Conservation (phyloP, 1,140 invertebrate species). For the Stenopsyche tienmushanensis region DNA sequence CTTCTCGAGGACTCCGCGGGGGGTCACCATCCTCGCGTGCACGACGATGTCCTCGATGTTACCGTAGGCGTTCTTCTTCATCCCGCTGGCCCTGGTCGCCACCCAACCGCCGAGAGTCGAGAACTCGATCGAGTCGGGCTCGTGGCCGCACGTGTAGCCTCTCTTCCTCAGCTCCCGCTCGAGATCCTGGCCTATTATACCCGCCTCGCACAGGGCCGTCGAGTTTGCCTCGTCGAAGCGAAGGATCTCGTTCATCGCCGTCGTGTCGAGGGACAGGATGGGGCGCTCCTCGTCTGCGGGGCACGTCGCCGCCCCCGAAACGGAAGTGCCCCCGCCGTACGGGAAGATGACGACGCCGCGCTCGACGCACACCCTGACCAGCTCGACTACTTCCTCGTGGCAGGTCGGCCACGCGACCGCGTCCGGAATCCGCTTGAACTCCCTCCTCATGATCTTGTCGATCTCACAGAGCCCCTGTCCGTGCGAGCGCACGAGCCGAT, state of each 20-base stretch:
- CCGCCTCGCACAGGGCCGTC: slow-evolving; percentile 79
- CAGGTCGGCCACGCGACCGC: slow-evolving; percentile 87
- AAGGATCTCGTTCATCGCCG: slow-evolving; percentile 95
- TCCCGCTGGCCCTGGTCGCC: slow-evolving; percentile 94
- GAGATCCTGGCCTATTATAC: slow-evolving; percentile 93
- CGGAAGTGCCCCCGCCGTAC: slow-evolving; percentile 95
- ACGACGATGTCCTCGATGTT: slow-evolving; percentile 96
- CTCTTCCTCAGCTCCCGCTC: slow-evolving; percentile 71
- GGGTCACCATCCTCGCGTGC: slow-evolving; percentile 85
- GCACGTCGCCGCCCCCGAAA: slow-evolving; percentile 87
- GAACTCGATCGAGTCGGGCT: slow-evolving; percentile 98
- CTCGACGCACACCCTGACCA: slow-evolving; percentile 75
- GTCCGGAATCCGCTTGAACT: slow-evolving; percentile 84
- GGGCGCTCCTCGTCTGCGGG: slow-evolving; percentile 77
- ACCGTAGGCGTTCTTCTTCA: slow-evolving; percentile 99
- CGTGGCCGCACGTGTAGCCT: slow-evolving; percentile 85
- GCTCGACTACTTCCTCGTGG: slow-evolving; percentile 75
- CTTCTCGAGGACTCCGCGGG: slow-evolving; percentile 76
- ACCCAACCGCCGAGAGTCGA: slow-evolving; percentile 98
- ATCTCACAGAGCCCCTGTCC: slow-evolving; percentile 86
- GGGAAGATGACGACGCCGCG: slow-evolving; percentile 86
- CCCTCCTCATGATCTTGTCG: slow-evolving; percentile 68
- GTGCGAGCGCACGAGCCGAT: slow-evolving; percentile 86
- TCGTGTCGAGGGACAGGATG: slow-evolving; percentile 91
- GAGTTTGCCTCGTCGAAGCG: slow-evolving; percentile 86